Base-by-base conservation (phyloP, 2,797 vertebrate species). In the Phataginus tetradactyla region DNA sequence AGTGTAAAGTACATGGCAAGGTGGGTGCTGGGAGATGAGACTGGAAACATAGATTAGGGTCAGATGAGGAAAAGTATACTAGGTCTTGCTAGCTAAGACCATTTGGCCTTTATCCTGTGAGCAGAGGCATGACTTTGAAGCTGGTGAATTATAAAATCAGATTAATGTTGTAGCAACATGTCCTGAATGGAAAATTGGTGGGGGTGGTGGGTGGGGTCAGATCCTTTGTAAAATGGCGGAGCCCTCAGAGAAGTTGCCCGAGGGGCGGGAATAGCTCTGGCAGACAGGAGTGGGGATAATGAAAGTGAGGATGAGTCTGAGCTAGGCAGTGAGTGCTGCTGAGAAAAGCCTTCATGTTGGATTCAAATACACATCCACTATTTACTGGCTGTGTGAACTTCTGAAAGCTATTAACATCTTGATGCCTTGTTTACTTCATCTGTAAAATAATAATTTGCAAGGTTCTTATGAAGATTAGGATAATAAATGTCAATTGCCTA, bases 391-490 rank as follows among this genome's bases (percentile, higher is more conserved):
- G 27, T 42, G 45, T 81, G 69, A 61, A 34, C n/a, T 95, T 69
- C 32, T 74, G 8, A 78, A 79, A 74, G 45, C 72, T 95, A 37
- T 90, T 94, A 84, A 74, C 68, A 81, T 92, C 42, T 88, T 94
- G 59, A 63, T 75, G 74, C 71, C 83, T 93, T 95, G n/a, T 94
- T 95, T 96, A 74, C 45, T 83, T 97, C 72, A 64, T 92, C 63
- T 93, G 20, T 75, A 88, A 90, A 92, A 93, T 55, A 94, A 90
- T 94, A 92, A 88, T 83, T 93, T 94, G 49, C 51, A 85, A 85
- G 17, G 29, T 85, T 81, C 63, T 94, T 95, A 15, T 86, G 81
- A 90, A 74, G 42, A 92, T 92, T 81, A 90, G 61, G 80, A 93
- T 89, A 87, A 92, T 74, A 85, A 95, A 80, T 81, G 71, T 81